Conservation (phyloP, 2,113 vertebrate genomes). For the Oophaga pumilio region DNA sequence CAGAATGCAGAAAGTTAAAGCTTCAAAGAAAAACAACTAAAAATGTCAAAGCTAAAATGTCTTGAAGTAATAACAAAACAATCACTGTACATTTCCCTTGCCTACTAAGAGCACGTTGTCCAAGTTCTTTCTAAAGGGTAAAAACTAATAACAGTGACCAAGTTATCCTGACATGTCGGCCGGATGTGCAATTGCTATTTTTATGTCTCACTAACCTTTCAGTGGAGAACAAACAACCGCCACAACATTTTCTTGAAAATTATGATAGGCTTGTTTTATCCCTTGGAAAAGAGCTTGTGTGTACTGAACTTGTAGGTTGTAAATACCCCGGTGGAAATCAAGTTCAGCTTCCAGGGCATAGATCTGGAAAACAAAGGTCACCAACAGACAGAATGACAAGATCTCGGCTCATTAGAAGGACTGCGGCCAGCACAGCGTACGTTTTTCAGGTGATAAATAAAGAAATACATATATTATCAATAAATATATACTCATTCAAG, state of each 20-base stretch:
- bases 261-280: slow-evolving; percentile 64
- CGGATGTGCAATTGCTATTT: slow-evolving; percentile 7
- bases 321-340: slow-evolving; percentile 65
- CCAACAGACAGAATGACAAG: background rate
- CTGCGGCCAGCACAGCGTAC: background rate
- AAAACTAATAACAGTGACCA: slow-evolving; percentile 15
- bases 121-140: slow-evolving; percentile 9
- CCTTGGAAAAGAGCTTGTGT: slow-evolving; percentile 62
- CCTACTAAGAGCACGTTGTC: background rate
- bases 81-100: too few species aligned
- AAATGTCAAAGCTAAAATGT: background rate
- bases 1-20: too few species aligned
- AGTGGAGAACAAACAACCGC: slow-evolving; percentile 62
- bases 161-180: slow-evolving; percentile 1
- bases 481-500: background rate
- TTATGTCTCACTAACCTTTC: slow-evolving; percentile 60
- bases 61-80: background rate
- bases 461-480: background rate
- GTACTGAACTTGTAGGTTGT: slow-evolving; percentile 63
- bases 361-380: slow-evolving; percentile 54
- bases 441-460: background rate
- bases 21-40: background rate
- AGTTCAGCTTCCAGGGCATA: slow-evolving; percentile 64
- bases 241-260: slow-evolving; percentile 67
- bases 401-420: background rate